Conservation (phyloP, 2,888 invertebrate genomes). For the Chouioia cunea region DNA sequence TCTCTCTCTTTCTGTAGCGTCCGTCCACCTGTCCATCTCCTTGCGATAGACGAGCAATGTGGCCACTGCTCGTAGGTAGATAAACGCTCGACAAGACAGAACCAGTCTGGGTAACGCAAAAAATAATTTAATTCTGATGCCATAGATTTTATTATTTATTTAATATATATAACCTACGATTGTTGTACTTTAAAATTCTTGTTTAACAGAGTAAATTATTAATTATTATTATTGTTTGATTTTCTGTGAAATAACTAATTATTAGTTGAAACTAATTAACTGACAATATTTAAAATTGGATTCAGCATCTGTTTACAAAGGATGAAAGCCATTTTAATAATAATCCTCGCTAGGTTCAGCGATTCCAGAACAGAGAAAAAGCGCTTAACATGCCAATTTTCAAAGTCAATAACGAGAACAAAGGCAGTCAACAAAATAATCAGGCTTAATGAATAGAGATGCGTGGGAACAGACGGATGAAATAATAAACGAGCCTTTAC, state of each 20-base stretch:
- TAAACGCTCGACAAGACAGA: slow-evolving; percentile 40
- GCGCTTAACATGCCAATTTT: slow-evolving; percentile 21
- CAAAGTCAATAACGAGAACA: slow-evolving; percentile 41
- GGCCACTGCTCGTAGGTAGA: slow-evolving; percentile 46
- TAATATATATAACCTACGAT: no score
- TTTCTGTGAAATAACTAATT: no score
- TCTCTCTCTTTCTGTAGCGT: slow-evolving; percentile 21
- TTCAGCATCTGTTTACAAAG: no score
- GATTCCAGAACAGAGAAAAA: no score
- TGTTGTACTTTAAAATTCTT: no score
- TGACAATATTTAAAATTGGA: no score
- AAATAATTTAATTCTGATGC: background rate
- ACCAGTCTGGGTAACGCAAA: background rate
- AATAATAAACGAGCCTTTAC: slow-evolving; percentile 47
- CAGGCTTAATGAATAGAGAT: slow-evolving; percentile 38
- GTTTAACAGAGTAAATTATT: no score
- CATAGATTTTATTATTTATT: no score
- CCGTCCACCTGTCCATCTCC: slow-evolving; percentile 58
- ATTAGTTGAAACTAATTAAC: no score
- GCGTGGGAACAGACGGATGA: slow-evolving; percentile 30
- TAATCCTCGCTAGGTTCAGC: no score
- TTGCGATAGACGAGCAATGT: slow-evolving; percentile 53
- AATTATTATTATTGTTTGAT: no score
- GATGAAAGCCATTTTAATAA: no score
- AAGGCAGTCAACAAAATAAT: slow-evolving; percentile 43